Conservation (phyloP, 2,797 vertebrate genomes). For the Aphelocoma californica region DNA sequence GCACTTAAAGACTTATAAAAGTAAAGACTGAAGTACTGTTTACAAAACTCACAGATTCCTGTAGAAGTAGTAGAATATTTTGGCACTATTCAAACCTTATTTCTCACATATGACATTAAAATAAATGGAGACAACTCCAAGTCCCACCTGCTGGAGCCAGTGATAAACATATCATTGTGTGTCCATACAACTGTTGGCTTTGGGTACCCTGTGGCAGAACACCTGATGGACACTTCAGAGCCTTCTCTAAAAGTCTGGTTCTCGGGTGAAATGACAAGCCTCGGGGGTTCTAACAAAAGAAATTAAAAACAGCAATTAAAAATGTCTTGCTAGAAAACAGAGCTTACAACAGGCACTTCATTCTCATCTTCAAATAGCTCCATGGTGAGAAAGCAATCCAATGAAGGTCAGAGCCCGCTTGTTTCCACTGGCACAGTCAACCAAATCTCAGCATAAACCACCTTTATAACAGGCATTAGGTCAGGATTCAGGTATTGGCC, state of each 20-base stretch:
- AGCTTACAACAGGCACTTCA: background rate
- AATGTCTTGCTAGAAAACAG: background rate
- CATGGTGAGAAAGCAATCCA: background rate
- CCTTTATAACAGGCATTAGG: background rate
- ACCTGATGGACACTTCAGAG: conserved; percentile 86
- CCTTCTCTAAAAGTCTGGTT: conserved; percentile 88
- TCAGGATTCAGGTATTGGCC: background rate
- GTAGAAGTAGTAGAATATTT: background rate
- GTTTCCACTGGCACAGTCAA: background rate
- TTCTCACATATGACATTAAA: background rate
- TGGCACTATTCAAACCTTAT: background rate
- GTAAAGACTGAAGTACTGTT: background rate
- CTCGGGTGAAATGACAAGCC: conserved; percentile 82
- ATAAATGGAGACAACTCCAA: background rate
- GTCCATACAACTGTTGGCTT: conserved; percentile 88
- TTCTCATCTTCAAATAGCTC: background rate
- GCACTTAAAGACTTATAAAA: background rate
- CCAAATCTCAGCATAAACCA: background rate
- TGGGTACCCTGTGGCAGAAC: conserved; percentile 87
- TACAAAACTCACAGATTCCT: background rate
- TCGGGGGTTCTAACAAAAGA: conserved; percentile 82
- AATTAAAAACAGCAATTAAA: background rate
- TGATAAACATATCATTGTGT: conserved; percentile 88
- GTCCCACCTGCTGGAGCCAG: conserved; percentile 85
- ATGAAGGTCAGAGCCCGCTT: background rate